Percentiles rank a stretch among this genome's conserved stretches.
Conservation (phyloP, 1,140 invertebrate species). For the Drosophila fuyamai region DNA sequence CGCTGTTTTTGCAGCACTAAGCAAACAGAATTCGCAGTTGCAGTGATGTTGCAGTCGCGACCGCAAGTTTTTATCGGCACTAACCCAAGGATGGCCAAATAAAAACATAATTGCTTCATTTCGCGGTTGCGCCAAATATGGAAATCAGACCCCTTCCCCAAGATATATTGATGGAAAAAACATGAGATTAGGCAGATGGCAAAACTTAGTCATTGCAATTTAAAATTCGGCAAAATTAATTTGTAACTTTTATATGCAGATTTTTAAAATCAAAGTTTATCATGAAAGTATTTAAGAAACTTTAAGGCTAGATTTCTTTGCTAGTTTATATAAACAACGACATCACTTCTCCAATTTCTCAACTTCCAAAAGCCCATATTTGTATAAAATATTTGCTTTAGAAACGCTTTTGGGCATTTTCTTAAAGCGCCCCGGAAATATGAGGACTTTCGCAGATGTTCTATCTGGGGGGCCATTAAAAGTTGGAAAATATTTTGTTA, state of each 20-base stretch:
- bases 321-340: no score
- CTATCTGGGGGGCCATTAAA: conserved; percentile 69
- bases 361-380: background rate
- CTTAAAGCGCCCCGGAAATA: conserved; percentile 1
- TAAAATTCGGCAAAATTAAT: no score
- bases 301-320: no score
- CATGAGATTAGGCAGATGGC: background rate
- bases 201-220: background rate
- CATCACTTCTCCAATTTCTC: background rate
- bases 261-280: no score
- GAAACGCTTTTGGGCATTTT: background rate
- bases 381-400: background rate
- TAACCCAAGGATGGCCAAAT: conserved; percentile 58
- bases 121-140: conserved; percentile 37
- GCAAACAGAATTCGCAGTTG: conserved; percentile 40
- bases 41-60: conserved; percentile 26
- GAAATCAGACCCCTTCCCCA: conserved; percentile 7
- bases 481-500: conserved; percentile 75
- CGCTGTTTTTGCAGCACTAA: conserved; percentile 59
- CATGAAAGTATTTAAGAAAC: no score
- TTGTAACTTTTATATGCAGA: no score
- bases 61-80: conserved; percentile 63
- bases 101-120: conserved; percentile 59
- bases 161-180: conserved; percentile 7
- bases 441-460: conserved; percentile 12